phyloP scores from a whole-genome alignment of 30 jellyfish, hydroid and myxozoan genomes.

The Aurelia aurita region DNA sequence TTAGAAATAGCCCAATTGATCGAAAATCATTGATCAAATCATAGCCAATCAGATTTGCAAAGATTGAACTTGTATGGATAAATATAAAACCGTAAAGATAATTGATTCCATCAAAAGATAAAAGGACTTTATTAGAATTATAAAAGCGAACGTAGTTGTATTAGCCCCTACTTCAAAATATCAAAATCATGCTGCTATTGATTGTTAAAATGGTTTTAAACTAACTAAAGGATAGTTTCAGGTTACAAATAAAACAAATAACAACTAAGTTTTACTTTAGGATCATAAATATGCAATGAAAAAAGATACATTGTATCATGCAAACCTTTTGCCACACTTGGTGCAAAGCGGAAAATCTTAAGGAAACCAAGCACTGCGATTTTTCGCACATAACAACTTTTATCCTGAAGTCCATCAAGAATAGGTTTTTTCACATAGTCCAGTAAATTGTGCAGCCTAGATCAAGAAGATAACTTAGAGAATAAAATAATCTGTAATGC shows the following conservation, averaged over 20 bases:
- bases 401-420: conserved; percentile 70
- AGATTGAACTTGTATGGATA: too few species aligned
- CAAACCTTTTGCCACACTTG: conserved; percentile 73
- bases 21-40: too few species aligned
- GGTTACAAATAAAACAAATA: background rate
- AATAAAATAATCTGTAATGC: background rate
- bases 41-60: too few species aligned
- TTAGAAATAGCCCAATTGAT: too few species aligned
- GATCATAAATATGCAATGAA: background rate
- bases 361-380: conserved; percentile 85
- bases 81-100: too few species aligned
- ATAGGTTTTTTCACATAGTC: conserved; percentile 80
- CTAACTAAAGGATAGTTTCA: too few species aligned
- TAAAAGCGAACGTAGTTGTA: too few species aligned
- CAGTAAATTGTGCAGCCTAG: conserved; percentile 65
- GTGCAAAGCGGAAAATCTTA: conserved; percentile 70
- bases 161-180: too few species aligned
- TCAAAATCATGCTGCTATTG: too few species aligned
- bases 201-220: background rate
- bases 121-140: too few species aligned
- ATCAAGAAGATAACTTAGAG: background rate
- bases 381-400: conserved; percentile 85
- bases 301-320: background rate
- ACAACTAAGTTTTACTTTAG: background rate
- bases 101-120: too few species aligned